Conservation (phyloP, 1,140 invertebrate genomes). For the Charaxes varanes region DNA sequence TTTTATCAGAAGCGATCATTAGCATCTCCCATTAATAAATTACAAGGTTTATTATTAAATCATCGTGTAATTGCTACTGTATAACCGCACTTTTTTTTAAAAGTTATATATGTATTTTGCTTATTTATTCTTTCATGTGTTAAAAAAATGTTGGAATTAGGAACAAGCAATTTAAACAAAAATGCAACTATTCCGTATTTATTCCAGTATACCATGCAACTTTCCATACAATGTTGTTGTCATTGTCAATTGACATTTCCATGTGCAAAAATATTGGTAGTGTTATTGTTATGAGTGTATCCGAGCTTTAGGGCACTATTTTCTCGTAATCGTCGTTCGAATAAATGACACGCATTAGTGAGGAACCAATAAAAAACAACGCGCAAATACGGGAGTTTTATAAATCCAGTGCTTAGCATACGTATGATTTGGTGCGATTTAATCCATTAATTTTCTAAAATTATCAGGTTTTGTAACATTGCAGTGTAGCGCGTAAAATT, state of each 20-base stretch:
- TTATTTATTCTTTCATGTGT: too few relatives aligned
- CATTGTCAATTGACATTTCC: background rate
- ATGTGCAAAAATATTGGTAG: background rate
- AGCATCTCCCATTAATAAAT: too few relatives aligned
- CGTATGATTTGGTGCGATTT: constrained; percentile 46
- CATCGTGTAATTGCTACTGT: too few relatives aligned
- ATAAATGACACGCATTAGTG: constrained; percentile 72
- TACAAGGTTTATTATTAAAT: too few relatives aligned
- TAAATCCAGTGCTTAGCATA: constrained; percentile 61
- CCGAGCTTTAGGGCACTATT: constrained; percentile 49
- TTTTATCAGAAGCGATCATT: too few relatives aligned
- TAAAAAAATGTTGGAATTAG: too few relatives aligned
- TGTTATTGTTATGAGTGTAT: constrained; percentile 19
- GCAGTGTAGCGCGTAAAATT: constrained; percentile 36
- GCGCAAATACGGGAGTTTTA: constrained; percentile 67
- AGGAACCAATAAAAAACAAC: constrained; percentile 70
- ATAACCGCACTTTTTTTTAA: too few relatives aligned
- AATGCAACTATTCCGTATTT: too few relatives aligned
- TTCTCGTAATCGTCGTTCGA: constrained; percentile 59
- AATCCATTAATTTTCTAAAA: constrained; percentile 34
- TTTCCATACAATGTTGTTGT: too few relatives aligned
- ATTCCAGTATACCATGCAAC: too few relatives aligned
- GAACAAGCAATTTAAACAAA: too few relatives aligned
- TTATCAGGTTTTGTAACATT: constrained; percentile 33
- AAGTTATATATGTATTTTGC: too few relatives aligned